A percentile compares a stretch with the other conserved stretches of the same genome.
phyloP scores from a whole-genome alignment of 1,140 invertebrate species.

The Bombyx mori region ASM3026992v2 NC_085134.1:4023501-4024000 shows the following conservation, averaged over 20 bases:
- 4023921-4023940: background rate
- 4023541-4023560: no score
- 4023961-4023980: no score
- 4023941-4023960: no score
- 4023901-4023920: background rate
- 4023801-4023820: constrained; percentile 80
- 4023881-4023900: background rate
- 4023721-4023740: constrained; percentile 89
- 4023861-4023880: background rate
- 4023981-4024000: no score
- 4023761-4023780: constrained; percentile 82
- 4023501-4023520: no score
- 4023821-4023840: constrained; percentile 52
- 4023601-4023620: background rate
- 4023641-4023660: constrained; percentile 95
- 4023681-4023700: constrained; percentile 96
- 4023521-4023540: no score
- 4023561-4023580: no score
- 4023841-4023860: constrained; percentile 71
- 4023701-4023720: constrained; percentile 92
- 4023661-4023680: constrained; percentile 94
- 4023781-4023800: constrained; percentile 82
- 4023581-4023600: no score
- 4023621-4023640: constrained; percentile 3
- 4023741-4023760: constrained; percentile 88